Conservation (phyloP, 2,888 invertebrate genomes). For the Empis stercorea region DNA sequence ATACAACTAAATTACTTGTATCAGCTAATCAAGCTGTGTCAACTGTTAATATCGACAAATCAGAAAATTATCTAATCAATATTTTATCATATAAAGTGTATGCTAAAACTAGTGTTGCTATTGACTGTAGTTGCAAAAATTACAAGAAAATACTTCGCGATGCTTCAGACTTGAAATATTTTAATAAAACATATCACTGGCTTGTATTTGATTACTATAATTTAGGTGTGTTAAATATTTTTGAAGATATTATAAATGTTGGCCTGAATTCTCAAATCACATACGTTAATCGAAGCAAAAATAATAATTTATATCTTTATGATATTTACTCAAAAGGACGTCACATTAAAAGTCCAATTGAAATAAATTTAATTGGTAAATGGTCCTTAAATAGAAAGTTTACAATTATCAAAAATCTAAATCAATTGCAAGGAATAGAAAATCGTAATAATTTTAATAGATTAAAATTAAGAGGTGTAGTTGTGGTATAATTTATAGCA, state of each 20-base stretch:
- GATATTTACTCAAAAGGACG: constrained; percentile 29
- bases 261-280: constrained; percentile 30
- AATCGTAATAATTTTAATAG: constrained; percentile 23
- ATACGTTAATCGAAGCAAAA: constrained; percentile 17
- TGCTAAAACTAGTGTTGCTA: too few species aligned
- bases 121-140: too few species aligned
- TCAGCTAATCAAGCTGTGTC: too few species aligned
- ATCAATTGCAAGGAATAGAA: constrained; percentile 20
- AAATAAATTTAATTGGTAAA: constrained; percentile 17
- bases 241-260: constrained; percentile 13
- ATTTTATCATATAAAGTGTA: too few species aligned
- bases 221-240: constrained; percentile 12
- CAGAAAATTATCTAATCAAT: too few species aligned
- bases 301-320: constrained; percentile 13
- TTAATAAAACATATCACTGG: constrained; percentile 33
- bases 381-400: constrained; percentile 10
- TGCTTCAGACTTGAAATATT: constrained; percentile 20
- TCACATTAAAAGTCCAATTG: constrained; percentile 22
- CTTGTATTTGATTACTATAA: constrained; percentile 21
- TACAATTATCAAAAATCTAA: constrained; percentile 13
- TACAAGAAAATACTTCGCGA: neutral
- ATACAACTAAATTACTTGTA: too few species aligned
- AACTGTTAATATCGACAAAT: too few species aligned
- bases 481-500: constrained; percentile 23
- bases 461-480: constrained; percentile 24